Evolutionary conservation across 2,888 invertebrate genomes (phyloP), one percentile per base, ranked within the genome.

Genomic region (Griposia aprilina): DNA sequence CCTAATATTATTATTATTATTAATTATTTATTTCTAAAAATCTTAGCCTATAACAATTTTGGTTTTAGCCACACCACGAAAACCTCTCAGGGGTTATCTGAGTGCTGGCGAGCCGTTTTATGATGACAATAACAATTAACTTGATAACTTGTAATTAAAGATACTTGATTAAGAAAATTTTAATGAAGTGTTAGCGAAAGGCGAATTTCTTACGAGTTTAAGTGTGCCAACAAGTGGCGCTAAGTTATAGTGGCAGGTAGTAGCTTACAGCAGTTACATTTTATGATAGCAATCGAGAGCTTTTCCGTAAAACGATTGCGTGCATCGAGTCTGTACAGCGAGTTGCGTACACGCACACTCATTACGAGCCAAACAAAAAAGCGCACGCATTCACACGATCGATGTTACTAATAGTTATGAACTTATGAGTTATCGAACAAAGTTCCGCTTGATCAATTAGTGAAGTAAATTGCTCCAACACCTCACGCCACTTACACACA

Each of bases 361-460:
- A 83, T 82, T 82, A 85, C 77, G 76, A 71, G 15, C 36, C 76
- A 67, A 81, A 79, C 78, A 84, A 86, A 89, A 88, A 89, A 85
- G 73, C 83, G 77, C 77, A 84, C 81, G 71, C 81, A 84, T 87
- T 90, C 88, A 88, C 90, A 88, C 88, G 85, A 78, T 84, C 88
- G 85, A 78, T 84, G 76, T 87, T 87, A 84, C 85, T 78, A 79
- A 83, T 81, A 75, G 84, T 84, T 82, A 84, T 67, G 79, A 84
- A 84, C 85, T 86, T 80, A 88, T 76, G 78, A 80, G 86, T 85
- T 88, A 89, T 86, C 81, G 83, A 88, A 84, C 74, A 72, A 81
- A 85, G 86, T 88, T 90, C 84, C 85, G 86, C 85, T 87, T 85
- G 83, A 89, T 83, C 83, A 86, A 84, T 87, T 88, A 85, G 80